phyloP scores from a whole-genome alignment of 2,888 invertebrate species.

The Parnassius mnemosyne region DNA sequence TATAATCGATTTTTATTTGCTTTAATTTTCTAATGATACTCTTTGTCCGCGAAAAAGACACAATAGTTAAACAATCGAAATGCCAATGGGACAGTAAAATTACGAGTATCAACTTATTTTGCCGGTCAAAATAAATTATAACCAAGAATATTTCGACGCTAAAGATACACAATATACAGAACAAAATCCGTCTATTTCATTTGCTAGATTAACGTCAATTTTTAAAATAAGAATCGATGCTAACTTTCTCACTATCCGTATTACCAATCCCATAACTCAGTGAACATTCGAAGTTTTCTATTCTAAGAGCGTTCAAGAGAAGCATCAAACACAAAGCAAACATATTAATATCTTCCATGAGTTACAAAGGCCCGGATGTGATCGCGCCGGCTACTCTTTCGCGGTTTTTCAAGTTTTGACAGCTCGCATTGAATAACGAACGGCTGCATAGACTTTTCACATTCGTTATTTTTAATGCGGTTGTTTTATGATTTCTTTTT shows the following conservation, averaged over 20 bases:
- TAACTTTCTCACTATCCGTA: constrained; percentile 7
- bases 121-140: no score
- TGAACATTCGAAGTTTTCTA: constrained; percentile 11
- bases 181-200: no score
- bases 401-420: constrained; percentile 24
- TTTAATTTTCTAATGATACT: no score
- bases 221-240: neutral
- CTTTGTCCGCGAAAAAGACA: no score
- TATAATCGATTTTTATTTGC: no score
- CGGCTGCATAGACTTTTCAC: neutral
- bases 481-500: constrained; percentile 5
- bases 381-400: constrained; percentile 7
- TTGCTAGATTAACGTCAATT: neutral
- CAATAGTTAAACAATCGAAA: no score
- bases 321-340: constrained; percentile 24
- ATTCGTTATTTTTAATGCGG: constrained; percentile 6
- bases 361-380: constrained; percentile 24
- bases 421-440: constrained; percentile 15
- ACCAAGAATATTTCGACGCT: no score
- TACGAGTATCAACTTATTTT: no score
- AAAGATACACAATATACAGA: no score
- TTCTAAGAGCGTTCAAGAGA: constrained; percentile 11
- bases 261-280: constrained; percentile 1
- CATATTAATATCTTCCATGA: constrained; percentile 22
- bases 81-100: no score